phyloP scores from a whole-genome alignment of 1,140 invertebrate species.

The Habropoda laboriosa region DNA sequence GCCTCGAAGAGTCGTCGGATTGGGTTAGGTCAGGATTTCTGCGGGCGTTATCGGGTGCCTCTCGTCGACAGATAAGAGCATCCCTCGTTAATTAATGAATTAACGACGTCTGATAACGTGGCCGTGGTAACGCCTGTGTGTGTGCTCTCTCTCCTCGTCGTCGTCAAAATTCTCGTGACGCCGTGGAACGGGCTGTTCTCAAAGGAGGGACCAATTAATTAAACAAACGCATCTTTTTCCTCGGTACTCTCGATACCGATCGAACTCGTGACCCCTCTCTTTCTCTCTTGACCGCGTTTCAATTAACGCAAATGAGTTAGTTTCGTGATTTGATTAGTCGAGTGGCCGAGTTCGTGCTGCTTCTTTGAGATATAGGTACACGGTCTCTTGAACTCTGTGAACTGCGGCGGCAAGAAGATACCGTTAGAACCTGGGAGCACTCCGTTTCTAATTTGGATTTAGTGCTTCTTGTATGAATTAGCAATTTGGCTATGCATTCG shows the following conservation, averaged over 20 bases:
- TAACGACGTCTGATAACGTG: slow-evolving; percentile 49
- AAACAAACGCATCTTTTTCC: slow-evolving; percentile 16
- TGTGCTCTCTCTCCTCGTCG: too few relatives aligned
- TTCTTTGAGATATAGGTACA: neutral
- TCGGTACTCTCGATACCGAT: neutral
- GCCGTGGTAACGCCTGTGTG: neutral
- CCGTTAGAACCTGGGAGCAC: too few relatives aligned
- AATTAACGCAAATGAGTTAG: slow-evolving; percentile 39
- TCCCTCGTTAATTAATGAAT: slow-evolving; percentile 57
- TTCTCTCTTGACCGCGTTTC: neutral
- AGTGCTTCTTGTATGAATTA: neutral
- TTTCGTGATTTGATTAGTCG: slow-evolving; percentile 21
- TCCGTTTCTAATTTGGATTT: neutral
- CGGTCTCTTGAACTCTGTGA: neutral
- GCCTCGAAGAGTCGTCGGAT: too few relatives aligned
- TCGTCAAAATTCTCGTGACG: slow-evolving; percentile 25
- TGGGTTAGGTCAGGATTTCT: slow-evolving; percentile 37
- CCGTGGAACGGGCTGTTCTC: neutral
- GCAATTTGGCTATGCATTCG: too few relatives aligned
- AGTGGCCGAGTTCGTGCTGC: slow-evolving; percentile 8
- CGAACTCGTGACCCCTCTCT: neutral
- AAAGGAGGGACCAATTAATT: slow-evolving; percentile 16
- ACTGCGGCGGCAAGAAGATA: neutral
- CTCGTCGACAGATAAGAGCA: slow-evolving; percentile 31
- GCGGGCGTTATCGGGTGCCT: slow-evolving; percentile 35